These are phyloP conservation scores for Nothobranchius furzeri DNA, from an alignment of 2,113 vertebrate species.

Conservation along the genomic window DNA sequence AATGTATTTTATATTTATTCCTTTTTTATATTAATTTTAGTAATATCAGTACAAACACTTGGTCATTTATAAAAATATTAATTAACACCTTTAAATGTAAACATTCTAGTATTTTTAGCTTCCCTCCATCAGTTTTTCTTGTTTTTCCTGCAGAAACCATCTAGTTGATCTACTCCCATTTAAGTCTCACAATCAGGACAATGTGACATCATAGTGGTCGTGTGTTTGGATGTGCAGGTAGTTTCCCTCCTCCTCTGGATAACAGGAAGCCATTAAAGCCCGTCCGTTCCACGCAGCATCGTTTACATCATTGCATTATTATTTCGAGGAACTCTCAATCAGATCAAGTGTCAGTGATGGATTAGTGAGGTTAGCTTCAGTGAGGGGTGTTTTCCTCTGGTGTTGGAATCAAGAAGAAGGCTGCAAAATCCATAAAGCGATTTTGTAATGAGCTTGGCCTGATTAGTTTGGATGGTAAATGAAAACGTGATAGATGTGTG, in stretches of 20 bases:
- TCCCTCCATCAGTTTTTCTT: too few relatives aligned
- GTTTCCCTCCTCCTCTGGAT: neutral
- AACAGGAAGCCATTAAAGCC: constrained; percentile 17
- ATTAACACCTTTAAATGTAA: too few relatives aligned
- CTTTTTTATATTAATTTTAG: too few relatives aligned
- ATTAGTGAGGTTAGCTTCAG: constrained; percentile 51
- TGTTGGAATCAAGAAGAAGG: constrained; percentile 59
- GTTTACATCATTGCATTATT: constrained; percentile 60
- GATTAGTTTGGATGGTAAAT: constrained; percentile 78
- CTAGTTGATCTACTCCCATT: too few relatives aligned
- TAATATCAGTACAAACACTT: too few relatives aligned
- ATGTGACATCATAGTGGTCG: constrained; percentile 7
- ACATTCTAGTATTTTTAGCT: too few relatives aligned
- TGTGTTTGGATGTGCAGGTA: constrained; percentile 15
- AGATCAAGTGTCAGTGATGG: constrained; percentile 72
- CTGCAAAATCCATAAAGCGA: constrained; percentile 72
- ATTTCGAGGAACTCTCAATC: constrained; percentile 60
- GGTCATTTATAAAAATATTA: too few relatives aligned
- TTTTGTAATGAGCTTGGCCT: constrained; percentile 77
- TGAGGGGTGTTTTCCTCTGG: constrained; percentile 60
- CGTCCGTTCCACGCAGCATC: constrained; percentile 52
- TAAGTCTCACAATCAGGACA: too few relatives aligned
- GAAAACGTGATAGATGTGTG: constrained; percentile 80
- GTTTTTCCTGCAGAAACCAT: too few relatives aligned
- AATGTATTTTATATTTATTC: too few relatives aligned